Evolutionary conservation across 2,888 invertebrate genomes (phyloP), one percentile per base, ranked within the genome.

Genomic region (Agrenia bidenticulata): DNA sequence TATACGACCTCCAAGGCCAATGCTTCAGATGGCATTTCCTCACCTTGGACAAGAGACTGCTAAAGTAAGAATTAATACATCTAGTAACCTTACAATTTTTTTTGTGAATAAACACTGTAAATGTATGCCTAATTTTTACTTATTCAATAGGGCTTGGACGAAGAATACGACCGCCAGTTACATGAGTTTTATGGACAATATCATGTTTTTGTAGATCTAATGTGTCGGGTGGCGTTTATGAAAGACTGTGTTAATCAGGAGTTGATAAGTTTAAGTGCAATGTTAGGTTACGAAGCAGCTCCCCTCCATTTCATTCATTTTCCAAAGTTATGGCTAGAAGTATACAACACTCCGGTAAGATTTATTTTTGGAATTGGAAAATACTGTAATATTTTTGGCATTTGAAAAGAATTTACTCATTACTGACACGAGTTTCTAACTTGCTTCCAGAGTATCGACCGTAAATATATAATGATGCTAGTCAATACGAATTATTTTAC

Each of bases 241-340:
- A 89, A 91, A 77, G 90, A 92, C 77, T 89, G 89, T 77, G 86
- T 95, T 81, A 89, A 89, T 58, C 91, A 93, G 77, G 88, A 89
- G 61, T 84, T 95, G 73, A 89, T 95, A 67, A 88, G 89, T 78
- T 82, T 95, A 73, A 92, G 92, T 78, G 90, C 91, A 62, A 86
- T 94, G 84, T 89, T 94, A 59, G 95, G 94, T 65, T 89, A 92
- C 74, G 95, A 96, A 82, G 94, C 84, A 73, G 90, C 91, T 50
- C 92, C 93, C 1, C 83, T 95, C 70, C 89, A 93, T 81, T 88
- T 92, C 78, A 90, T 89, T 69, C 87, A 89, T 79, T 95, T 95
- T 81, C 92, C 95, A 17, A 89, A 92, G 78, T 86, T 95, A 77
- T 95, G 94, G 95, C 84, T 90, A 68, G 94, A 94, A 79, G 90